Evolutionary conservation across 2,888 invertebrate genomes (phyloP), one percentile per base, ranked within the genome.

Genomic region (Heliconius hortense): DNA sequence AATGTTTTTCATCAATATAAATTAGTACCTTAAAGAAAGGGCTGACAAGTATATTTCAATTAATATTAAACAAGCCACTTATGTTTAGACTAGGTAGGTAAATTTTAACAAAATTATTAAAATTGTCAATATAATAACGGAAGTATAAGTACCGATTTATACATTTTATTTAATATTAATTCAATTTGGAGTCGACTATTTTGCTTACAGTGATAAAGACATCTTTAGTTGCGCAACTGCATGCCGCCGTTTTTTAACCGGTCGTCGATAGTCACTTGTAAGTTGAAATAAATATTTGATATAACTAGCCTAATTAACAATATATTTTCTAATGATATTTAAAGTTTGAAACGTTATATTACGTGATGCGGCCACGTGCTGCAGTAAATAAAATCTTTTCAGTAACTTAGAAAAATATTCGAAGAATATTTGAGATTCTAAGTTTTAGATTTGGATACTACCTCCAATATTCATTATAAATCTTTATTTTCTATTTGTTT

Each of bases 241-340:
- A 39, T 1, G 64, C 35, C 11, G 35, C 64, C 21, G 63, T 64
- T 66, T 66, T 39, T 66, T 66, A 24, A 43, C 39, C 24, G 24
- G 39, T 39, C 15, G 24, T 39, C 15, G 24, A 66, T 66, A 24
- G 24, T 39, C 24, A 5, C 39, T 15, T 24, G 64, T 66, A 13
- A 66, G 39, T 66, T 64, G 35, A 64, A n/a, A 64, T 64, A 39
- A 5, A 66, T 66, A 66, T 24, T 66, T 66, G 39, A 39, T 66
- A 66, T 15, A 66, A 39, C 3, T 10, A 10, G 10, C 18, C 21
- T n/a, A n/a, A 0, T 0, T 53, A 53, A 21, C 4, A 13, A 59
- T 59, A 24, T 24, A 15, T 66, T 43, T 24, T 2, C 7, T 39
- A 24, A 24, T 39, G 13, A 1, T 64, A 39, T 39, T 39, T 39